A percentile compares a stretch with the other conserved stretches of the same genome.
phyloP scores from a whole-genome alignment of 2,888 invertebrate genomes.

The Neocrepidodera transversa region DNA sequence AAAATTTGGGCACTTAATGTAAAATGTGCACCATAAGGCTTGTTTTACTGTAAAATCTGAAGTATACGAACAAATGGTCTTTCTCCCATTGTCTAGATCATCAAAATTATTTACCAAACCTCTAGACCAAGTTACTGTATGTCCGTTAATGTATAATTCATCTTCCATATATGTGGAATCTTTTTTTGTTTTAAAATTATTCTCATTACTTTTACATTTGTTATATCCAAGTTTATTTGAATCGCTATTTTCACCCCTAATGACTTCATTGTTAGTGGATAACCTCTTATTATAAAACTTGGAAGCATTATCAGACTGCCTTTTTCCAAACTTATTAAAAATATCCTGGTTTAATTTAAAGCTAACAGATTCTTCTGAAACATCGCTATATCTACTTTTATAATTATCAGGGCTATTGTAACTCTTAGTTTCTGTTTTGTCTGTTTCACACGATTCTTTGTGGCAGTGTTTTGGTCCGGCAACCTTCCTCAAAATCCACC shows the following conservation, averaged over 20 bases:
- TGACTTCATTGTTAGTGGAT: conserved; percentile 36
- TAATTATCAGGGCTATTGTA: conserved; percentile 32
- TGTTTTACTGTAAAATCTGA: conserved; percentile 83
- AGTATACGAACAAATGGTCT: conserved; percentile 76
- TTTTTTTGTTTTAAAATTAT: conserved; percentile 35
- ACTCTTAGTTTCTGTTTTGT: conserved; percentile 36
- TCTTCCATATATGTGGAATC: conserved; percentile 71
- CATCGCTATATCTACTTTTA: conserved; percentile 43
- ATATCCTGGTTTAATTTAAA: conserved; percentile 49
- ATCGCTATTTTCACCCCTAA: conserved; percentile 27
- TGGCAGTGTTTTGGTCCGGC: conserved; percentile 56
- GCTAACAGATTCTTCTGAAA: conserved; percentile 45
- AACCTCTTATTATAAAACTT: conserved; percentile 43
- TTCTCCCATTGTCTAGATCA: conserved; percentile 62
- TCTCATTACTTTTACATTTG: conserved; percentile 13
- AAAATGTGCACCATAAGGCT: conserved; percentile 75
- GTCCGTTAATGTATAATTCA: conserved; percentile 85
- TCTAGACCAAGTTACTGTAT: conserved; percentile 83
- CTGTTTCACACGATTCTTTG: conserved; percentile 24
- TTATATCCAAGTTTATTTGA: conserved; percentile 34
- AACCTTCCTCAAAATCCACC: conserved; percentile 67
- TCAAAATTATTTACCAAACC: conserved; percentile 65
- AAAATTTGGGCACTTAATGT: conserved; percentile 66
- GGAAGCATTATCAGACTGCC: conserved; percentile 50
- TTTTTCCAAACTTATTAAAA: conserved; percentile 48